A percentile compares a stretch with the other conserved stretches of the same genome.
phyloP scores from a whole-genome alignment of 2,797 vertebrate genomes.

The Anisognathus igniventris region DNA sequence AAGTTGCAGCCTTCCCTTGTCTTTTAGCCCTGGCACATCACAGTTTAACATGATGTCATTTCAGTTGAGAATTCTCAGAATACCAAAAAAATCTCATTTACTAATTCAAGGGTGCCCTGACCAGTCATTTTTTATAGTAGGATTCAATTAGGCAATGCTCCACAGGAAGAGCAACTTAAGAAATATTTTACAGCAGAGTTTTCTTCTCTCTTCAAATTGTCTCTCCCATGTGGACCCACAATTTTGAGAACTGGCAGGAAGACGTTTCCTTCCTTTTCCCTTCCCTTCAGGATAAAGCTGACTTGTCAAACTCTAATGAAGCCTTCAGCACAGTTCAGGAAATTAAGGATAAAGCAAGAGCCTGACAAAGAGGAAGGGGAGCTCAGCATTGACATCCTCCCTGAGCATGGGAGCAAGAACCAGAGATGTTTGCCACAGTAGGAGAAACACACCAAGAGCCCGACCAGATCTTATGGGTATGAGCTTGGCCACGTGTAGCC shows the following conservation, averaged over 20 bases:
- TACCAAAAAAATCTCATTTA: background rate
- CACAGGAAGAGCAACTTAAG: background rate
- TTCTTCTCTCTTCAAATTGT: background rate
- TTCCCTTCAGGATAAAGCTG: background rate
- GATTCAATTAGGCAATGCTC: background rate
- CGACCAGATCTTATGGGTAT: background rate
- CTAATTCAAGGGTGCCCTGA: background rate
- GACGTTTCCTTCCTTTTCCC: background rate
- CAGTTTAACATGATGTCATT: background rate
- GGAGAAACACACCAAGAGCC: background rate
- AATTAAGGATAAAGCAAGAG: background rate
- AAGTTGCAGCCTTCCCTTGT: background rate
- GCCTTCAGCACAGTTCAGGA: background rate
- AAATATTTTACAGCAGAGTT: background rate
- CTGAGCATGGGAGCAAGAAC: accelerated
- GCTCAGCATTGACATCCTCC: background rate
- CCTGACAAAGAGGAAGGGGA: background rate
- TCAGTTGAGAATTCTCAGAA: background rate
- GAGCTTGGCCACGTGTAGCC: accelerated
- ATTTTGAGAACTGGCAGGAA: background rate
- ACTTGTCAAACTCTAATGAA: background rate
- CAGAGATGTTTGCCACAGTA: background rate
- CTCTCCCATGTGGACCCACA: background rate
- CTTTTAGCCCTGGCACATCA: background rate
- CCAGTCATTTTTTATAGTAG: background rate